A percentile compares a stretch with the other conserved stretches of the same genome.
Evolutionary conservation across 2,888 invertebrate species (phyloP).

Genomic region (Aspidiotus rigidus): DNA sequence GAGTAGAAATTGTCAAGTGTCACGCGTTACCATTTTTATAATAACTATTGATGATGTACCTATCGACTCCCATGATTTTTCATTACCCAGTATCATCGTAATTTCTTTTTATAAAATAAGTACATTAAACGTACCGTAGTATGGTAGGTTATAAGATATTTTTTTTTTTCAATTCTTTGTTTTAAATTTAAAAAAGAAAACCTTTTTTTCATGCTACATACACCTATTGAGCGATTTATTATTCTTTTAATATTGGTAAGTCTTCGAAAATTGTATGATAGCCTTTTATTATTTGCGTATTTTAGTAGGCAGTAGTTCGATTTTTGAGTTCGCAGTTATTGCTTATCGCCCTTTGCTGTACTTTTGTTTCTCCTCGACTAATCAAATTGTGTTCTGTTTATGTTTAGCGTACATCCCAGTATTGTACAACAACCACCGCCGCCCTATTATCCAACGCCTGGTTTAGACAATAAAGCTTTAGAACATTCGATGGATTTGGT

Average conservation of each 20-base stretch:
- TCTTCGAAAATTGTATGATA: neutral
- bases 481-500: conserved; percentile 82
- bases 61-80: too few relatives aligned
- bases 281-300: neutral
- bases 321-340: neutral
- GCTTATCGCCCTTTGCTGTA: neutral
- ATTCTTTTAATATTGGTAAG: conserved; percentile 23
- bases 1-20: too few relatives aligned
- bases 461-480: conserved; percentile 83
- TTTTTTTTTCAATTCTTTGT: too few relatives aligned
- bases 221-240: conserved; percentile 28
- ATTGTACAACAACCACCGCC: conserved; percentile 80
- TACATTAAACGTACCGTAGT: too few relatives aligned
- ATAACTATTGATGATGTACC: too few relatives aligned
- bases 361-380: conserved; percentile 1
- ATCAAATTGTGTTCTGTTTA: conserved; percentile 9
- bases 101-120: too few relatives aligned
- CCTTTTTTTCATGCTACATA: conserved; percentile 24
- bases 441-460: conserved; percentile 81
- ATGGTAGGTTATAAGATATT: too few relatives aligned
- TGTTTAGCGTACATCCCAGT: conserved; percentile 58
- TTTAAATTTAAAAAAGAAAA: too few relatives aligned
- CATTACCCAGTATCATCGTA: too few relatives aligned
- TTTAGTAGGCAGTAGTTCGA: neutral
- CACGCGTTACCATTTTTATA: too few relatives aligned